Evolutionary conservation across 2,113 vertebrate species (phyloP).

Genomic region (Rhegmatorhina hoffmannsi): DNA sequence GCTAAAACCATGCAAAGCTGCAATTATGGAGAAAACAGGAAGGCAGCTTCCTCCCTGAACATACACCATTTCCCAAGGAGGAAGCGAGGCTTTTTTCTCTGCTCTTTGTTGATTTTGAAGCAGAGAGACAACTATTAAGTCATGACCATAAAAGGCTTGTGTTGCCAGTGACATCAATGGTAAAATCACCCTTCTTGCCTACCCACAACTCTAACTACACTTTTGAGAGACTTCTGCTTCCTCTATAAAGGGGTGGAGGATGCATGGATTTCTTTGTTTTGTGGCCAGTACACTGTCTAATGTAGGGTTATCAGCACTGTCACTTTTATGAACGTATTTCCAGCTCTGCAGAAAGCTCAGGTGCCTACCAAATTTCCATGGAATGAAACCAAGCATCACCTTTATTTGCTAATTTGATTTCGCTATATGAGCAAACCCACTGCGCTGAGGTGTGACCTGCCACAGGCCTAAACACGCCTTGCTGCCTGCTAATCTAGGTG

Average conservation of each 20-base stretch:
- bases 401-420: conserved; percentile 10
- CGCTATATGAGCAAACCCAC: neutral
- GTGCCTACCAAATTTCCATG: neutral
- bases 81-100: conserved; percentile 74
- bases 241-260: conserved; percentile 31
- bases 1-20: conserved; percentile 76
- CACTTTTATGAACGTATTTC: neutral
- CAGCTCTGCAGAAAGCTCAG: neutral
- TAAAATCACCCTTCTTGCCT: conserved; percentile 15
- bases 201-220: neutral
- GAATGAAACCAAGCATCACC: fast-evolving
- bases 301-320: neutral
- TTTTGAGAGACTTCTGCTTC: conserved; percentile 58
- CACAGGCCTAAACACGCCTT: neutral
- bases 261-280: conserved; percentile 30
- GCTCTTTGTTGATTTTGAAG: conserved; percentile 82
- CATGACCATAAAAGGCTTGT: conserved; percentile 77
- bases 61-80: conserved; percentile 88
- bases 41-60: conserved; percentile 87
- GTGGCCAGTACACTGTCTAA: neutral
- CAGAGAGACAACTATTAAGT: conserved; percentile 73
- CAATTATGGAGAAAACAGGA: conserved; percentile 92
- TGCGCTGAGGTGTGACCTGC: neutral
- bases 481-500: neutral
- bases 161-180: conserved; percentile 43